Base-by-base conservation (phyloP, 2,113 vertebrate species). In the Grus americana region DNA sequence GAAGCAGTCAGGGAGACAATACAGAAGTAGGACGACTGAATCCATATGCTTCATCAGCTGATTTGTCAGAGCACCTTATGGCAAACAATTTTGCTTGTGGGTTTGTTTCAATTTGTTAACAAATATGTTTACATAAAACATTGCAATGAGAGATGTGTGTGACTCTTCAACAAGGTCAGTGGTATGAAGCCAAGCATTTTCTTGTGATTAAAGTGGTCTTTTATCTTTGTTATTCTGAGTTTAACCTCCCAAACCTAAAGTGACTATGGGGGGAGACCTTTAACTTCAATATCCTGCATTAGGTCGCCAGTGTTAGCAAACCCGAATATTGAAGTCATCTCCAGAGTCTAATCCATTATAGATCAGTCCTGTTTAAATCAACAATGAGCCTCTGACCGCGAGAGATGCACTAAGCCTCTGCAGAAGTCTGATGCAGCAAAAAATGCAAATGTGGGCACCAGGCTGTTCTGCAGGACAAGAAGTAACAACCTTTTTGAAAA, bases 41-140 rank as follows among this genome's bases (percentile, higher is more conserved):
- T 92, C 58, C 80, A 73, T 82, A 61, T 93, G 85, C 22, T 90
- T 30, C 70, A 44, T 94, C 92, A 95, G 79, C 74, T 93, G 75
- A 94, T 72, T 90, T 82, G 70, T 67, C 92, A 76, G 79, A 82
- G 58, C 71, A 66, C 84, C 22, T 27, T 92, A 72, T 85, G 78
- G 84, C 73, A 72, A 82, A 87, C 34, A 54, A 21, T 79, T 66
- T 26, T 86, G 71, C 66, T 72, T 82, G 73, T 87, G 84, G 84
- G 49, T 91, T 70, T 91, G 68, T 57, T 95, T 75, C 61, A 46
- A 3, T 65, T 73, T 72, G 58, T 90, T 93, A 88, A 79, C 71
- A 79, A 90, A 70, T n/a, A 26, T 34, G 66, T 90, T 95, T 82
- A n/a, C 74, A 61, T 32, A 32, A 44, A 87, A 50, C 62, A 65